Percentiles rank a stretch among this genome's conserved stretches.
phyloP scores from a whole-genome alignment of 2,113 vertebrate species.

The Myodes glareolus region DNA sequence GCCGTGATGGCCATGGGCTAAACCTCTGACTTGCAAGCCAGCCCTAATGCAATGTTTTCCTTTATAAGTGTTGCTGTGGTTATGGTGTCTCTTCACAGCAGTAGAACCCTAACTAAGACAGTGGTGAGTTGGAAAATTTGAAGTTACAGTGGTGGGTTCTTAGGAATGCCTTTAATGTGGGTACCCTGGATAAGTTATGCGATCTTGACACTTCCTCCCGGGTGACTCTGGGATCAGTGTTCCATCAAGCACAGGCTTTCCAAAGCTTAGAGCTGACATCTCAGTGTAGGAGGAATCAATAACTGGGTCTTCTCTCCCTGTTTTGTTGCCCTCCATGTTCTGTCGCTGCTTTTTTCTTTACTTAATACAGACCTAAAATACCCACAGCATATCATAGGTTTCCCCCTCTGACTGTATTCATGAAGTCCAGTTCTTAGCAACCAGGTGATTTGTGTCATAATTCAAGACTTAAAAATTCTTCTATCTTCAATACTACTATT shows the following conservation, averaged over 20 bases:
- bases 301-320: not conserved
- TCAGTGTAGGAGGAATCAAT: not conserved
- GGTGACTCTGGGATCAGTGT: not conserved
- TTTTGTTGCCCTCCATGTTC: not conserved
- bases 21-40: too few relatives aligned
- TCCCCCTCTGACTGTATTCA: not conserved
- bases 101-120: too few relatives aligned
- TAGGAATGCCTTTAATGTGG: not conserved
- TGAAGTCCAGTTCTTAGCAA: not conserved
- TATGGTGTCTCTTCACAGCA: too few relatives aligned
- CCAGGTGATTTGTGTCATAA: not conserved
- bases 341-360: not conserved
- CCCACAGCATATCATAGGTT: not conserved
- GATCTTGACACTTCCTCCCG: not conserved
- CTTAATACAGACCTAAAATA: not conserved
- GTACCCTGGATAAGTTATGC: not conserved
- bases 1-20: not conserved
- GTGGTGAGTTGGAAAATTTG: conserved; percentile 27
- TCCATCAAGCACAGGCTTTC: not conserved
- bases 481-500: not conserved
- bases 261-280: not conserved
- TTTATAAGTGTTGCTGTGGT: too few relatives aligned
- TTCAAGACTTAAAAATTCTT: not conserved
- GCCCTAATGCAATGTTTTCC: too few relatives aligned
- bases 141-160: conserved; percentile 2